Percentiles rank a stretch among this genome's conserved stretches.
phyloP scores from a whole-genome alignment of 2,113 vertebrate species.

The Pristiophorus japonicus region DNA sequence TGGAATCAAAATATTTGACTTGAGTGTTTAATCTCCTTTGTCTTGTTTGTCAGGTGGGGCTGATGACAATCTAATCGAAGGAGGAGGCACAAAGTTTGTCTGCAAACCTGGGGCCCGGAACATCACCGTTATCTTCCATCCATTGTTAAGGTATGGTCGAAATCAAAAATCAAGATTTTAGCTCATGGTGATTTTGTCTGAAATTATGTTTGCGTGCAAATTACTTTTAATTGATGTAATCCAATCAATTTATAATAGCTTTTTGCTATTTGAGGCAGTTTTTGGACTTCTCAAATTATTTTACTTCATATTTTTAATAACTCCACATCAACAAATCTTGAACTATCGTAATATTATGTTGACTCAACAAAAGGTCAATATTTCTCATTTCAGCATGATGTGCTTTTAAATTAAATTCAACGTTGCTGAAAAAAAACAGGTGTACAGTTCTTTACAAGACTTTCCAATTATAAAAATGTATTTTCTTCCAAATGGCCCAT shows the following conservation, averaged over 20 bases:
- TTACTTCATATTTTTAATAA: background rate
- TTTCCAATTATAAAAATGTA: background rate
- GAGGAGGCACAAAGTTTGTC: conserved; percentile 92
- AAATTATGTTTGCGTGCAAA: background rate
- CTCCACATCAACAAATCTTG: background rate
- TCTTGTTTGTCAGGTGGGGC: conserved; percentile 70
- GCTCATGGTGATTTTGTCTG: background rate
- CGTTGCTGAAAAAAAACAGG: background rate
- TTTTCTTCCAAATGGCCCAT: background rate
- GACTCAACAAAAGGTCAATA: background rate
- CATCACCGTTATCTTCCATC: conserved; percentile 94
- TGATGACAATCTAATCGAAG: conserved; percentile 95
- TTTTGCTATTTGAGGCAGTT: background rate
- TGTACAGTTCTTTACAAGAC: background rate
- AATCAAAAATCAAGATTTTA: background rate
- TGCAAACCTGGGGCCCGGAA: conserved; percentile 95
- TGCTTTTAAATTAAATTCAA: background rate
- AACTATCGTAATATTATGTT: background rate
- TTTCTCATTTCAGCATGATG: background rate
- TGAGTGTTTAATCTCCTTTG: background rate
- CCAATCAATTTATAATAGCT: background rate
- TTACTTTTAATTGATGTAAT: background rate
- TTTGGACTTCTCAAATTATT: background rate
- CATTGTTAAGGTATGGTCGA: conserved; percentile 76
- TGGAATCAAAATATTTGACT: background rate